Evolutionary conservation across 2,113 vertebrate species (phyloP), one percentile per base, ranked within the genome.

Genomic region (Phaethornis superciliosus): DNA sequence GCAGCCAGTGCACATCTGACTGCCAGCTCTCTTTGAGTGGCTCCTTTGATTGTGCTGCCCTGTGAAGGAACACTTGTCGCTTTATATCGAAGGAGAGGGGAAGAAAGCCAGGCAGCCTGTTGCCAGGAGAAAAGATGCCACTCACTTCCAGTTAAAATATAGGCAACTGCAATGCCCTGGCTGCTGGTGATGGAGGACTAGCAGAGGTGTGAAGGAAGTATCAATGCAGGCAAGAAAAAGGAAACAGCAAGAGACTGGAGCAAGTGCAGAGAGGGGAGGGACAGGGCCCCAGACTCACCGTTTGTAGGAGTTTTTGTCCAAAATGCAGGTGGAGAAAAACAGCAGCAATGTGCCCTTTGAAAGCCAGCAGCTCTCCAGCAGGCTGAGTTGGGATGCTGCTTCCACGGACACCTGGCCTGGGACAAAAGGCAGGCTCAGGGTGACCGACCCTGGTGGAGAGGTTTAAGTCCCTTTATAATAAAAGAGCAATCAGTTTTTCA

Each of bases 71-170:
- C 80, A 79, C 83, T 93, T 96, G 90, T 97, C 96, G 90, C 75
- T 95, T 97, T 83, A 79, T 64, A 81, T 64, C 52, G 86, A 93
- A 75, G 60, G 70, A 82, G 52, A 78, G 60, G 37, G 56, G 83
- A 81, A 97, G 94, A 90, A 97, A 96, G 88, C 51, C 30, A 96
- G 88, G 81, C 69, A 54, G 46, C 81, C 76, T 58, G 68, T 78
- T 96, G 83, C 95, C 93, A 95, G 94, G 90, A 93, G 93, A 95
- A 94, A 90, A 94, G 88, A 92, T 88, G 89, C 88, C 79, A 85
- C 63, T 83, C 76, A 68, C 71, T 96, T 94, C 47, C 71, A 88
- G 84, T 90, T 75, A 90, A 86, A 80, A 88, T 90, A 95, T 9
- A 62, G 95, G 84, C 76, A 90, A 92, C 69, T 93, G 67, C 62